phyloP scores from a whole-genome alignment of 1,140 invertebrate genomes.

The Probaryconus sp. region DNA sequence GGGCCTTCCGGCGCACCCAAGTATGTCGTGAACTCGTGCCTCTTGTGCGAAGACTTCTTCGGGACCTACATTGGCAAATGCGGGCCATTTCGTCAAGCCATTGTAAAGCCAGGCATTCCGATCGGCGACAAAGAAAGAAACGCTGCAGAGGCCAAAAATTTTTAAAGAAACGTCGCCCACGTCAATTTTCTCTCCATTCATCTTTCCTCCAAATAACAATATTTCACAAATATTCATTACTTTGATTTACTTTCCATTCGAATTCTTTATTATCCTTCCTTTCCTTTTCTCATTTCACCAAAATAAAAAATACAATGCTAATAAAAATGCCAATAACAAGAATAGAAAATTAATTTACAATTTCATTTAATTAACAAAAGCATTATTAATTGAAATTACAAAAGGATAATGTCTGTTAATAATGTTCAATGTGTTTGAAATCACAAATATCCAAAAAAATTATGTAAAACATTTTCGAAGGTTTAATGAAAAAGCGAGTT shows the following conservation, averaged over 20 bases:
- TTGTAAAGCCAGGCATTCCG: not conserved
- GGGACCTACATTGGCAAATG: constrained; percentile 53
- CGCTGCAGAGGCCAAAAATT: constrained; percentile 7
- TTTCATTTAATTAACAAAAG: no score
- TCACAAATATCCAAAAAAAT: no score
- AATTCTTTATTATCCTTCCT: no score
- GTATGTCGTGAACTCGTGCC: constrained; percentile 60
- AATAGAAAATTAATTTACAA: no score
- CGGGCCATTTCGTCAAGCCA: constrained; percentile 28
- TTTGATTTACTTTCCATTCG: constrained; percentile 34
- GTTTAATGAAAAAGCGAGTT: no score
- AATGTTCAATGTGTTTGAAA: no score
- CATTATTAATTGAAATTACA: no score
- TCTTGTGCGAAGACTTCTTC: constrained; percentile 53
- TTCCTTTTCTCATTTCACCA: no score
- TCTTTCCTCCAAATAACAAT: not conserved
- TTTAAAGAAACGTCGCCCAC: not conserved
- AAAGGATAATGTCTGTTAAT: no score
- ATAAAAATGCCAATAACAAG: no score
- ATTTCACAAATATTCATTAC: constrained; percentile 12
- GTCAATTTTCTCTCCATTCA: constrained; percentile 3
- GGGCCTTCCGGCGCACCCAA: constrained; percentile 65
- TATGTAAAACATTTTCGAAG: no score
- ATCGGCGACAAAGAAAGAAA: constrained; percentile 13
- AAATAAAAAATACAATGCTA: no score